Evolutionary conservation across 2,113 vertebrate species (phyloP), one percentile per base, ranked within the genome.

Genomic region (Prionailurus viverrinus): DNA sequence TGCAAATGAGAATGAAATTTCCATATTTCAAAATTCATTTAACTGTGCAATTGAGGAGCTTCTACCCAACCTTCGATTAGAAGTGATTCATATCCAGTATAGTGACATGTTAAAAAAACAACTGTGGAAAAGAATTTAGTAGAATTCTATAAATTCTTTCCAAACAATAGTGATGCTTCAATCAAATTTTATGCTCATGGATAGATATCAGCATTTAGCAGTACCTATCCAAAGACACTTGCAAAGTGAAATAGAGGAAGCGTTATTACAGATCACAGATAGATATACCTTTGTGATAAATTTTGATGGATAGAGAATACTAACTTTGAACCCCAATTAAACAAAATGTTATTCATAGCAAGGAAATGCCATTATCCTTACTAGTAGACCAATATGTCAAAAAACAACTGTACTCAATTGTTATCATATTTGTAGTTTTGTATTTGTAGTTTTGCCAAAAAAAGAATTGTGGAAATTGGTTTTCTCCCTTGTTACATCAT

Each of bases 111-210:
- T n/a, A 55, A 84, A 76, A 76, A 84, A 58, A 45, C 15, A 76
- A 94, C 29, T 53, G 65, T n/a, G 69, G 31, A 84, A 16, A 84
- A 58, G 13, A 76, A 83, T 66, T 8, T 45, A 76, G 74, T 10
- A 84, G 36, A 41, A 91, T 69, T 68, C 61, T 21, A 78, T 58
- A 95, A 84, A 39, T 61, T 80, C 12, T 95, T 91, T 85, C 36
- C 27, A 95, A 84, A 63, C 18, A 45, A 48, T 78, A 58, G n/a
- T 5, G 76, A 45, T 45, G 80, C 12, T 61, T 53, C 78, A 55
- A 78, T 68, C 85, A 91, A 91, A 95, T 48, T 48, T 48, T 39
- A 48, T 58, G 18, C 11, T 61, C 31, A 31, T 79, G 5, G 36
- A 68, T 58, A 91, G 58, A 78, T 58, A 78, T 29, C 16, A 68